phyloP scores from a whole-genome alignment of 2,113 vertebrate genomes.

The Crotalus helleri region DNA sequence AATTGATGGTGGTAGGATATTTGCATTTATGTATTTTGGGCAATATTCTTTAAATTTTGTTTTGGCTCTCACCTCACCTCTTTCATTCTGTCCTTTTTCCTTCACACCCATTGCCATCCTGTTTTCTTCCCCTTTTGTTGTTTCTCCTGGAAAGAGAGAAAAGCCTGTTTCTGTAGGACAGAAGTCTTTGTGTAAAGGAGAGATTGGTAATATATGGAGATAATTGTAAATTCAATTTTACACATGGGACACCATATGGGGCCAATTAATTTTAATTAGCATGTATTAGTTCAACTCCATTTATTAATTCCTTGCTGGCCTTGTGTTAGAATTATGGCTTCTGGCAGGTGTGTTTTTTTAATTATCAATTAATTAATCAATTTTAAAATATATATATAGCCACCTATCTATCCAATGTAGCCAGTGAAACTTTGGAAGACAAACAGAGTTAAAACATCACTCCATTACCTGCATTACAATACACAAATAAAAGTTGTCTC shows the following conservation, averaged over 20 bases:
- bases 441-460: neutral
- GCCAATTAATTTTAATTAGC: neutral
- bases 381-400: neutral
- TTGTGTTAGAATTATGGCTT: neutral
- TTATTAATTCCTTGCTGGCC: neutral
- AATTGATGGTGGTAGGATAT: accelerated
- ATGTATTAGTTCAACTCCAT: neutral
- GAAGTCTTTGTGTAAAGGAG: neutral
- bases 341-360: neutral
- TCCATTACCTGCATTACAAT: neutral
- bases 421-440: neutral
- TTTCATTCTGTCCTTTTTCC: neutral
- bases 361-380: neutral
- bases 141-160: neutral
- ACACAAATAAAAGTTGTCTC: neutral
- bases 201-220: neutral
- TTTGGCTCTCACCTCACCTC: neutral
- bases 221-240: neutral
- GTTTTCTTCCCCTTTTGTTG: neutral
- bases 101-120: neutral
- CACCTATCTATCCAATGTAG: neutral
- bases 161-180: neutral
- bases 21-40: accelerated
- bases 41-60: neutral
- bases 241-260: neutral